phyloP scores from a whole-genome alignment of 2,113 vertebrate genomes.

The Percopsis transmontana region DNA sequence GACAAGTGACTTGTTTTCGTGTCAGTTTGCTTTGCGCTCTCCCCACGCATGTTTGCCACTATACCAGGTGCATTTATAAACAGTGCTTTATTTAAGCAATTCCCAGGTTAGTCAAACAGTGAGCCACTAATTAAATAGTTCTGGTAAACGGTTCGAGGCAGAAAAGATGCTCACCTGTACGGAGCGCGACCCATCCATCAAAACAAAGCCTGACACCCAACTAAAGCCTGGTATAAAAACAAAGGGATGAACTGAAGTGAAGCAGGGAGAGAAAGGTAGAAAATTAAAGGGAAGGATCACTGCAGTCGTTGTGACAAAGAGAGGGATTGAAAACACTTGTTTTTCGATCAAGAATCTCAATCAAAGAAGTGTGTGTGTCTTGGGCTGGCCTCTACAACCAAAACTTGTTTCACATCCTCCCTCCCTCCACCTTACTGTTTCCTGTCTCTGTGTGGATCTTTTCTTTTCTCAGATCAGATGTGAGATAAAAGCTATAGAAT shows the following conservation, averaged over 20 bases:
- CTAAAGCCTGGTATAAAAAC: conserved; percentile 9
- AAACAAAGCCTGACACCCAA: conserved; percentile 15
- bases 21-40: background rate
- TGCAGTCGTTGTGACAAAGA: background rate
- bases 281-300: too few relatives aligned
- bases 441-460: background rate
- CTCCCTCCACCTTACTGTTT: background rate
- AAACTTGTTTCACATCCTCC: background rate
- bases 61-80: conserved; percentile 64
- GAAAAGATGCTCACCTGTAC: conserved; percentile 42
- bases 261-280: background rate
- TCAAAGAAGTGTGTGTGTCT: conserved; percentile 1
- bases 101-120: conserved; percentile 50
- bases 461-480: background rate
- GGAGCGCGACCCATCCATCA: conserved; percentile 49
- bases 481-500: conserved; percentile 5
- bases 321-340: conserved; percentile 4
- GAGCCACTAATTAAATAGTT: conserved; percentile 57
- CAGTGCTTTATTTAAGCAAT: conserved; percentile 34
- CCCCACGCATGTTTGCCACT: conserved; percentile 32
- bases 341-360: conserved; percentile 5
- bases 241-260: background rate
- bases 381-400: conserved; percentile 32
- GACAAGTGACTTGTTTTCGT: conserved; percentile 41
- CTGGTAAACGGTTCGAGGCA: conserved; percentile 34